Percentiles rank a stretch among this genome's conserved stretches.
Evolutionary conservation across 30 jellyfish, hydroid and myxozoan species (phyloP).

Genomic region (Catostylus mosaicus): DNA sequence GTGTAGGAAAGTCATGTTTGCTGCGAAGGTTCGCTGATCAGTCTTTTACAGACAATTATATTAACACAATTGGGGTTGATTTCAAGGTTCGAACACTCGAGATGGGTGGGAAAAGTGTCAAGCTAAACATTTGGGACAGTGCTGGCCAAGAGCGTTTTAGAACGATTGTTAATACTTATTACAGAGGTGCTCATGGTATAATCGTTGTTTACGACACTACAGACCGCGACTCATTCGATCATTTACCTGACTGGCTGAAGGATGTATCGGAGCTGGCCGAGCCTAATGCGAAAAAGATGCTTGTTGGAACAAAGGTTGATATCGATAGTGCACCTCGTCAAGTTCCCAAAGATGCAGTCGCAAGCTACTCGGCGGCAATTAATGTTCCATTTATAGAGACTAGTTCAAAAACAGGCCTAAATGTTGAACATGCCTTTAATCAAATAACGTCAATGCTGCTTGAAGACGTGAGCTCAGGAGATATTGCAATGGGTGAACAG

Average conservation of each 20-base stretch:
- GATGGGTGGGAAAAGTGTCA: slow-evolving; percentile 83
- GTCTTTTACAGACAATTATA: slow-evolving; percentile 92
- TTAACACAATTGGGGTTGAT: slow-evolving; percentile 99
- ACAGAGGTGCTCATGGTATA: slow-evolving; percentile 98
- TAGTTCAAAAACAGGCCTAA: slow-evolving; percentile 94
- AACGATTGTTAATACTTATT: slow-evolving; percentile 93
- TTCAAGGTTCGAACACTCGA: slow-evolving; percentile 95
- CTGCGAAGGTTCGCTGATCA: slow-evolving; percentile 98
- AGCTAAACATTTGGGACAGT: slow-evolving; percentile 96
- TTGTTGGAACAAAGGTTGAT: slow-evolving; percentile 94
- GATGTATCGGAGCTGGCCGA: slow-evolving; percentile 97
- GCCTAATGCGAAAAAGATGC: slow-evolving; percentile 86
- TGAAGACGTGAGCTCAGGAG: slow-evolving; percentile 78
- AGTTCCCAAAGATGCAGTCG: slow-evolving; percentile 69
- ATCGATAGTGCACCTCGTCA: slow-evolving; percentile 70
- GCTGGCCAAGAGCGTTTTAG: slow-evolving; percentile 99
- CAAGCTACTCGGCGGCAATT: slow-evolving; percentile 55
- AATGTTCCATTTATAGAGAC: slow-evolving; percentile 83
- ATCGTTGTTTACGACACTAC: slow-evolving; percentile 93
- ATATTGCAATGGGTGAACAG: slow-evolving; percentile 32
- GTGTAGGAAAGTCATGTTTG: slow-evolving; percentile 96
- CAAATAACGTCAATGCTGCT: slow-evolving; percentile 82
- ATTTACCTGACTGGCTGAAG: slow-evolving; percentile 78
- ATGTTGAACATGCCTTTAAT: slow-evolving; percentile 93
- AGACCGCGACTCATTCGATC: slow-evolving; percentile 91